Evolutionary conservation across 1,140 invertebrate genomes (phyloP).

Genomic region (Pogonognathellus flavescens): DNA sequence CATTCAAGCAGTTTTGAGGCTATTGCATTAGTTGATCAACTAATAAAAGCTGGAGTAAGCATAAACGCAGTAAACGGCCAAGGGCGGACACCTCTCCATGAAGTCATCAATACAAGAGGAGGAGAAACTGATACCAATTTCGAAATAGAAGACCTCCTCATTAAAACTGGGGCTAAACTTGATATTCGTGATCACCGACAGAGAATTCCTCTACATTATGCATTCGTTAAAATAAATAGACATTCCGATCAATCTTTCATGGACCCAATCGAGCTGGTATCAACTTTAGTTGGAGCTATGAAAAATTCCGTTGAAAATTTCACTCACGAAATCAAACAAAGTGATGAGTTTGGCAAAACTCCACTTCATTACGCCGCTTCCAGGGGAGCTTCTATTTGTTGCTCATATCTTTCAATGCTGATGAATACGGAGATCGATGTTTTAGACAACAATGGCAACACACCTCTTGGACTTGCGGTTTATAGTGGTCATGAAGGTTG

Average conservation of each 20-base stretch:
- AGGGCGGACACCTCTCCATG: slow-evolving; percentile 70
- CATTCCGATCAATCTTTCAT: slow-evolving; percentile 65
- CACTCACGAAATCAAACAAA: slow-evolving; percentile 68
- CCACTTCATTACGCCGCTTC: slow-evolving; percentile 72
- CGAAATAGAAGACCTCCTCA: slow-evolving; percentile 68
- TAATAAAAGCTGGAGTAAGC: slow-evolving; percentile 68
- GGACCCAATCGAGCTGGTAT: slow-evolving; percentile 73
- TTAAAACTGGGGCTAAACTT: slow-evolving; percentile 67
- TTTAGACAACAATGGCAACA: slow-evolving; percentile 71
- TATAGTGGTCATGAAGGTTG: slow-evolving; percentile 71
- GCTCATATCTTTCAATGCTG: slow-evolving; percentile 63
- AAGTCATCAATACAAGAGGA: slow-evolving; percentile 69
- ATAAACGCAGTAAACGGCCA: slow-evolving; percentile 68
- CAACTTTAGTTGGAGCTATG: slow-evolving; percentile 69
- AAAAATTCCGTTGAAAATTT: slow-evolving; percentile 56
- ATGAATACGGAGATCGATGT: slow-evolving; percentile 69
- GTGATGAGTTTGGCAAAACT: slow-evolving; percentile 70
- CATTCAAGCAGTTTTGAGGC: slow-evolving; percentile 51
- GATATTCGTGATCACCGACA: slow-evolving; percentile 66
- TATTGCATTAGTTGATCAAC: slow-evolving; percentile 64
- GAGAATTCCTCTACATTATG: slow-evolving; percentile 71
- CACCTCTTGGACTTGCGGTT: slow-evolving; percentile 72
- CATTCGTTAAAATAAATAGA: slow-evolving; percentile 70
- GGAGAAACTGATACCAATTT: slow-evolving; percentile 69
- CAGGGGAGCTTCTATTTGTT: slow-evolving; percentile 72